A percentile compares a stretch with the other conserved stretches of the same genome.
These are phyloP conservation scores for Chaetura pelagica DNA, from an alignment of 2,113 vertebrate species.

Conservation along the genomic window DNA sequence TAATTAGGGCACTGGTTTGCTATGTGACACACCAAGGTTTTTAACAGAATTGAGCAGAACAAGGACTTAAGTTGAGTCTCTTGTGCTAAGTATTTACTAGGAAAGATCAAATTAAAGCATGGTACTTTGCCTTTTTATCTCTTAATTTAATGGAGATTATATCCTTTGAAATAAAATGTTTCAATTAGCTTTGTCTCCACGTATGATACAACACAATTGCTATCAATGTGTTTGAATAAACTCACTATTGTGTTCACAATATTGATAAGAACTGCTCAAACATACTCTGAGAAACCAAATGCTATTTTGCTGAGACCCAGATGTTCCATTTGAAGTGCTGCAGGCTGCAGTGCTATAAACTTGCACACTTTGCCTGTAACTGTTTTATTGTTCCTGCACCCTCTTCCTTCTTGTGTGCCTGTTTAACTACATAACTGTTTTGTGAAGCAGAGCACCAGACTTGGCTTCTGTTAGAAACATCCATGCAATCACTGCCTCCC, in stretches of 20 bases:
- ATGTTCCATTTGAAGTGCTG: background rate
- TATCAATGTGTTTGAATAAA: background rate
- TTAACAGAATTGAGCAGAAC: background rate
- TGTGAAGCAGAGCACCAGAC: background rate
- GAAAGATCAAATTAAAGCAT: background rate
- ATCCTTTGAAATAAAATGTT: background rate
- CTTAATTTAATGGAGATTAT: background rate
- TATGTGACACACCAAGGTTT: background rate
- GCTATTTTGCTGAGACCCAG: background rate
- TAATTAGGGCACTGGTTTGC: background rate
- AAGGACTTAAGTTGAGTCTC: background rate
- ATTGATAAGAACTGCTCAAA: background rate
- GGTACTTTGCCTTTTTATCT: background rate
- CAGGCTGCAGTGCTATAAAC: background rate
- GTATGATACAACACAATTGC: background rate
- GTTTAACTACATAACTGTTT: background rate
- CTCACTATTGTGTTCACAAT: background rate
- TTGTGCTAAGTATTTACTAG: background rate
- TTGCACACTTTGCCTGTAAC: background rate
- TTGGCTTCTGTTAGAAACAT: background rate
- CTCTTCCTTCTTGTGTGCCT: background rate
- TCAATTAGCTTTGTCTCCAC: background rate
- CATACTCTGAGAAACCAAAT: background rate
- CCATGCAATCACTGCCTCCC: background rate
- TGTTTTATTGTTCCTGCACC: background rate